phyloP scores from a whole-genome alignment of 2,113 vertebrate genomes.

The Hirundichthys speculiger region DNA sequence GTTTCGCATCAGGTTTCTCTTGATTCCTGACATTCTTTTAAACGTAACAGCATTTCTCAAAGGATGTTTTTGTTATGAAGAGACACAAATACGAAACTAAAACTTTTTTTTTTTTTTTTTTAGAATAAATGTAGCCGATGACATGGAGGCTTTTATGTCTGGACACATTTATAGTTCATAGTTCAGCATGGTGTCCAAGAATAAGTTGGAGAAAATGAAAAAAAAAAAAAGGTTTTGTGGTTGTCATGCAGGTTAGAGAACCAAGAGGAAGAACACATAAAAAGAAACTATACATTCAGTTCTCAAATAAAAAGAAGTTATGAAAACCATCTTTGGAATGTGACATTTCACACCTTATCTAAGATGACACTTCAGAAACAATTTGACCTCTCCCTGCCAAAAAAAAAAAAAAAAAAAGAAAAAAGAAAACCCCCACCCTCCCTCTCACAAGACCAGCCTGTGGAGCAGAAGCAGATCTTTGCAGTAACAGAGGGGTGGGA shows the following conservation, averaged over 20 bases:
- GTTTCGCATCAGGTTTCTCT: conserved; percentile 14
- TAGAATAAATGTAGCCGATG: no score
- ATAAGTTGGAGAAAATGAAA: no score
- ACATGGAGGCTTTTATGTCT: no score
- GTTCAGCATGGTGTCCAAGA: no score
- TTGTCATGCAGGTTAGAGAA: conserved; percentile 6
- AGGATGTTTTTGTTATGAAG: not conserved
- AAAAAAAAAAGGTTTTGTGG: not conserved
- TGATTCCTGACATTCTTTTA: conserved; percentile 8
- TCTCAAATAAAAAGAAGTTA: not conserved
- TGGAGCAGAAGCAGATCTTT: conserved; percentile 6
- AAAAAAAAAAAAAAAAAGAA: not conserved
- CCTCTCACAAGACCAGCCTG: conserved; percentile 24
- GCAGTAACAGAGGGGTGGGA: conserved; percentile 17
- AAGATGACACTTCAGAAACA: not conserved
- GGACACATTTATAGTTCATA: no score
- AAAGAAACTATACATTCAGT: not conserved
- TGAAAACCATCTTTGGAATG: conserved; percentile 20
- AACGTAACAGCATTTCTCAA: conserved; percentile 12
- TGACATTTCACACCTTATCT: not conserved
- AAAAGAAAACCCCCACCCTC: not conserved
- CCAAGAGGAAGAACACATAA: not conserved
- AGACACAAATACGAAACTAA: not conserved
- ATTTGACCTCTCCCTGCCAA: no score
- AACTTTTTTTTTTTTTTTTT: not conserved